A percentile compares a stretch with the other conserved stretches of the same genome.
Evolutionary conservation across 2,888 invertebrate genomes (phyloP).

Genomic region (Pammene aurita): DNA sequence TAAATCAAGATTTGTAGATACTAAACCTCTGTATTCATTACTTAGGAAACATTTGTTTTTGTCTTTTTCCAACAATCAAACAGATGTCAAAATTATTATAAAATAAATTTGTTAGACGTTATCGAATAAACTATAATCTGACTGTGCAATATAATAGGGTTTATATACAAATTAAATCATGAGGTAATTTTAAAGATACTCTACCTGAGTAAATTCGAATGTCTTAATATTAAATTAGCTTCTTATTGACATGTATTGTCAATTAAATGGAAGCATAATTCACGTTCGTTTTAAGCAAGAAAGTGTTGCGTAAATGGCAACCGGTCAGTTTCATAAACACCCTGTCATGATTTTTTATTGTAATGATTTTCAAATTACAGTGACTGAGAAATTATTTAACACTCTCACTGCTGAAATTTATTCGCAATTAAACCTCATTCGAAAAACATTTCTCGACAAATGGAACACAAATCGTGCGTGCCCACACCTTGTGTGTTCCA

Average conservation of each 20-base stretch:
- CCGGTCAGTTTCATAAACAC: slow-evolving; percentile 3
- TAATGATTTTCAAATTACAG: slow-evolving; percentile 6
- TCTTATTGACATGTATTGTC: background rate
- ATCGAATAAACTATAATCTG: too few species aligned
- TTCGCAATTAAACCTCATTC: slow-evolving; percentile 12
- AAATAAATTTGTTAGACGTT: too few species aligned
- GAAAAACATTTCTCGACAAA: slow-evolving; percentile 25
- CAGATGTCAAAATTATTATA: too few species aligned
- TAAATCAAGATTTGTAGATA: slow-evolving; percentile 10
- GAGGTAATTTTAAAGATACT: too few species aligned
- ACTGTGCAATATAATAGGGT: too few species aligned
- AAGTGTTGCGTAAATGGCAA: background rate
- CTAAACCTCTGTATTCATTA: background rate
- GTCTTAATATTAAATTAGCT: background rate
- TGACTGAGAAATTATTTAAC: background rate
- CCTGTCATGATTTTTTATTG: slow-evolving; percentile 7
- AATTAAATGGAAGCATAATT: slow-evolving; percentile 5
- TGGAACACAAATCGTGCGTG: slow-evolving; percentile 30
- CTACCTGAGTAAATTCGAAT: too few species aligned
- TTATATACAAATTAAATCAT: too few species aligned
- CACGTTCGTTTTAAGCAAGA: background rate
- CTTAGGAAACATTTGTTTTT: too few species aligned
- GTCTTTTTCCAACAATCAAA: too few species aligned
- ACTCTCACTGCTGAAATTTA: background rate
- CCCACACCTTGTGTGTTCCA: slow-evolving; percentile 32